Base-by-base conservation (phyloP, 2,888 invertebrate species). In the Agriotes lineatus region DNA sequence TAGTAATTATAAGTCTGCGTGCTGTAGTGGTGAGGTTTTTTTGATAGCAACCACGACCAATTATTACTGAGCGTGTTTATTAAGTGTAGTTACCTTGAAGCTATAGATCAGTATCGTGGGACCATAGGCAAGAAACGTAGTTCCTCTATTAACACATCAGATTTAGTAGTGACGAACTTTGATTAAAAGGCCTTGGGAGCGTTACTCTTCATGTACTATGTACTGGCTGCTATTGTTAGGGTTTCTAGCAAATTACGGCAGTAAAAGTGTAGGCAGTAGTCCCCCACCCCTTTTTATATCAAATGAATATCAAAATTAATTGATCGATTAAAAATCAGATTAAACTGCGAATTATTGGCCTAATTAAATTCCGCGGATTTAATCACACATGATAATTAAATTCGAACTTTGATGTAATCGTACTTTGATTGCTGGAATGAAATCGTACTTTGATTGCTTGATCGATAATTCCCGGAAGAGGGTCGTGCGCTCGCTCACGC, bases 1-100 rank as follows among this genome's bases (percentile, higher is more conserved):
- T 3, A 25, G 25, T 25, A 25, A 25, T 25, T 7, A 7, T 48
- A 20, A 1, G 22, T 10, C 12, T 22, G 48, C 48, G 22, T 45
- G 45, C 4, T 33, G 5, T 18, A n/a, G 16, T 52, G 9, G 33
- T 33, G 33, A 2, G 22, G 16, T 33, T 52, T 52, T 52, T 20
- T 25, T 33, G 33, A 52, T 33, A 33, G 33, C 33, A 10, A 25
- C 30, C 52, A 52, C 33, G 30, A 16, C 25, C 52, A 52, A 52
- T 52, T 52, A 52, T 52, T 58, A 42, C 44, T 16, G 39, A 57
- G 39, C 39, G 35, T 33, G 33, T 22, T 48, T 22, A 22, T 56
- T 56, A 58, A 58, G 44, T 42, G 25, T 44, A 16, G 39, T 58
- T 58, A 58, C 58, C 58, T 58, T 58, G 58, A 58, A 39, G 42